Evolutionary conservation across 1,140 invertebrate genomes (phyloP).

Genomic region (Cydia strobilella): DNA sequence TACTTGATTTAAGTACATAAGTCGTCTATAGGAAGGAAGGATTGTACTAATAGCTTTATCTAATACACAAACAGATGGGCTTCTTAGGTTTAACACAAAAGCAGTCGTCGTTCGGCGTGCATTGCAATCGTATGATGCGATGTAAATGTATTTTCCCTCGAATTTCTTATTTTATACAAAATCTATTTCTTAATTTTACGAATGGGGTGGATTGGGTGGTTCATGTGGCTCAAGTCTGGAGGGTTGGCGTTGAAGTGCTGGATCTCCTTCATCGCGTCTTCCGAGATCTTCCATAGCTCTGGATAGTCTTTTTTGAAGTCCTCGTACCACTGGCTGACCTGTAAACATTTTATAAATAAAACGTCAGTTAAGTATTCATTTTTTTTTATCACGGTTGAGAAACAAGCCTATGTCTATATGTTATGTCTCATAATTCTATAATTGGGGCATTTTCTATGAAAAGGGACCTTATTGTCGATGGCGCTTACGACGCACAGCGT

Average conservation of each 20-base stretch:
- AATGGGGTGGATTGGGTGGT: constrained; percentile 86
- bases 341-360: constrained; percentile 39
- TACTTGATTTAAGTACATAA: neutral
- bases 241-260: constrained; percentile 84
- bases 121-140: too few relatives aligned
- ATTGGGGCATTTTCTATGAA: too few relatives aligned
- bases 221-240: constrained; percentile 83
- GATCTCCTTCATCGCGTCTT: constrained; percentile 84
- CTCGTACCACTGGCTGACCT: constrained; percentile 84
- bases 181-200: constrained; percentile 63
- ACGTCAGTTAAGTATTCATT: neutral
- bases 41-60: neutral
- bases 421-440: too few relatives aligned
- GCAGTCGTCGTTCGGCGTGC: too few relatives aligned
- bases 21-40: too few relatives aligned
- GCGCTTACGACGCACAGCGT: too few relatives aligned
- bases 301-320: constrained; percentile 85
- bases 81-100: constrained; percentile 10
- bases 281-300: constrained; percentile 85
- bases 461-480: too few relatives aligned
- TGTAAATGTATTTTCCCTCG: neutral
- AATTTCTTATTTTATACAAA: neutral
- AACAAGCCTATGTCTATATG: too few relatives aligned
- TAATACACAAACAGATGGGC: neutral
- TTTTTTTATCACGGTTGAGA: too few relatives aligned